phyloP scores from a whole-genome alignment of 2,888 invertebrate genomes.

The Coremacera marginata region DNA sequence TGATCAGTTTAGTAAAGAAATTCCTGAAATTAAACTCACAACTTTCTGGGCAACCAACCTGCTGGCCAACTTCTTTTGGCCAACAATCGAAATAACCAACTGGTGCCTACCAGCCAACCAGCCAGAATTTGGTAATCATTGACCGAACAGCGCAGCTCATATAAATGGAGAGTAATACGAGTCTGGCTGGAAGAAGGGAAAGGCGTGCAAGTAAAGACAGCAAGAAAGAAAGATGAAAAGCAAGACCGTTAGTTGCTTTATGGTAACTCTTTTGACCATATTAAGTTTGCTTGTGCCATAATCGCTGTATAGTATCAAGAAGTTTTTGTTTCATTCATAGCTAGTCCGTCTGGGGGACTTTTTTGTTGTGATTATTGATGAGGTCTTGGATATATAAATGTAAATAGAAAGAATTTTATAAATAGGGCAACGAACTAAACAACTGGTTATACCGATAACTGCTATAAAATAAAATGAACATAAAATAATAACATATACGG shows the following conservation, averaged over 20 bases:
- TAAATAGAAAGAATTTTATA: background rate
- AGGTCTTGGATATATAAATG: background rate
- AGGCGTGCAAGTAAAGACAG: background rate
- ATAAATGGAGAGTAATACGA: too few species aligned
- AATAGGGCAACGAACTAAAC: background rate
- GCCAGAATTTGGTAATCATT: too few species aligned
- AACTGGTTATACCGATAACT: too few species aligned
- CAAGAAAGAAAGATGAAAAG: background rate
- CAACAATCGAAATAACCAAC: too few species aligned
- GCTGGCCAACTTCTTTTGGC: constrained; percentile 33
- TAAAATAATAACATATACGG: too few species aligned
- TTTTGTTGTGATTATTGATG: background rate
- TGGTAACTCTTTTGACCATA: background rate
- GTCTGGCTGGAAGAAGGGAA: too few species aligned
- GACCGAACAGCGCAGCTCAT: too few species aligned
- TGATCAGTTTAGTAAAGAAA: background rate
- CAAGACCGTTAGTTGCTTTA: background rate
- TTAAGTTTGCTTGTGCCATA: background rate
- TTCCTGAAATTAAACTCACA: constrained; percentile 17
- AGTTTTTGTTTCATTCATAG: background rate
- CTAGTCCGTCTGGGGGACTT: background rate
- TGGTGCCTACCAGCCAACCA: too few species aligned
- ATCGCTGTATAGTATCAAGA: background rate
- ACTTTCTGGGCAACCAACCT: constrained; percentile 37
- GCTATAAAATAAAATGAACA: too few species aligned